A percentile compares a stretch with the other conserved stretches of the same genome.
Conservation (phyloP, 2,888 invertebrate species). For the Exephanes ischioxanthus region DNA sequence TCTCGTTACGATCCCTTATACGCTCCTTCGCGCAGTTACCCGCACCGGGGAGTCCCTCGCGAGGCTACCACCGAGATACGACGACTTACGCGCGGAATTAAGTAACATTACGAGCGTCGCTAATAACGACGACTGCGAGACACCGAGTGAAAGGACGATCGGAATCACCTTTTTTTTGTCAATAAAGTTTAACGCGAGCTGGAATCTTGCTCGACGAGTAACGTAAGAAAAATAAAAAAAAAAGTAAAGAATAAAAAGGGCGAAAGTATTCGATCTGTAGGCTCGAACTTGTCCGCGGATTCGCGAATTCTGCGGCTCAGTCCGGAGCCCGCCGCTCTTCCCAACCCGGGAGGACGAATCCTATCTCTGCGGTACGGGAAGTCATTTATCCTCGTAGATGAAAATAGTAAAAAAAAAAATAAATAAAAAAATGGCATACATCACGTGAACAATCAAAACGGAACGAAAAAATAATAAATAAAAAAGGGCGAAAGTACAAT, state of each 20-base stretch:
- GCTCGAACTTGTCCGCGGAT: neutral
- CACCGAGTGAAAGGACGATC: neutral
- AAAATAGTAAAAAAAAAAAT: too few relatives aligned
- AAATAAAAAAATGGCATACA: too few relatives aligned
- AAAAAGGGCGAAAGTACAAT: too few relatives aligned
- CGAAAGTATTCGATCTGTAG: neutral
- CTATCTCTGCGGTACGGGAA: too few relatives aligned
- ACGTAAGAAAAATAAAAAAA: neutral
- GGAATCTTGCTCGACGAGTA: conserved; percentile 7
- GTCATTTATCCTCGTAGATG: too few relatives aligned
- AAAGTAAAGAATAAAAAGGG: neutral
- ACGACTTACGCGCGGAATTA: conserved; percentile 38
- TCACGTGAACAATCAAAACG: too few relatives aligned
- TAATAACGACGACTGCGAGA: conserved; percentile 21
- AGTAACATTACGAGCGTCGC: conserved; percentile 44
- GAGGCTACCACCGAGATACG: neutral
- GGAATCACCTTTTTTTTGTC: neutral
- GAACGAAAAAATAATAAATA: too few relatives aligned
- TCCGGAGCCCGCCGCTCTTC: too few relatives aligned
- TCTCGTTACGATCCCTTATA: conserved; percentile 33
- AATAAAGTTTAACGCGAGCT: neutral
- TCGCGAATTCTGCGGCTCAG: too few relatives aligned
- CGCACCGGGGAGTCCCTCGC: conserved; percentile 48
- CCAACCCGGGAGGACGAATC: too few relatives aligned
- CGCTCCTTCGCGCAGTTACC: conserved; percentile 42